Evolutionary conservation across 2,888 invertebrate genomes (phyloP).

Genomic region (Lithophane socia): DNA sequence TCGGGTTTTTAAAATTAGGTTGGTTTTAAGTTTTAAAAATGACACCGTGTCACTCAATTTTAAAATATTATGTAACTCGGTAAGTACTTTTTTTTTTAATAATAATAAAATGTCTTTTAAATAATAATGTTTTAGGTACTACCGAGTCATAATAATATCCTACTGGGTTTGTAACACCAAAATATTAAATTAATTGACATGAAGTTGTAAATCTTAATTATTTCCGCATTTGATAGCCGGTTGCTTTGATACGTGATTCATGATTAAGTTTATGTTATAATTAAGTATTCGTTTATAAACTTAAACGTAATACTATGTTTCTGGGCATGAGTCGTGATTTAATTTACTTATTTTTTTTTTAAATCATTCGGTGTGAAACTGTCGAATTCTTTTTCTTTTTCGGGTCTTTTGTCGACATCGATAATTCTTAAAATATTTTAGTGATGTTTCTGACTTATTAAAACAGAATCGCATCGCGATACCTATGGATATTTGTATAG

Average conservation of each 20-base stretch:
- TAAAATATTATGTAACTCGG: not conserved
- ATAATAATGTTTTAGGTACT: too few species aligned
- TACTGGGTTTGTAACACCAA: not conserved
- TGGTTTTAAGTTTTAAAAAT: not conserved
- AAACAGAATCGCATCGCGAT: not conserved
- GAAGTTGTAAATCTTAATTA: not conserved
- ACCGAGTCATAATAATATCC: not conserved
- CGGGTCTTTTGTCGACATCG: not conserved
- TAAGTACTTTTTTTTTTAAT: too few species aligned
- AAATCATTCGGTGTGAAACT: not conserved
- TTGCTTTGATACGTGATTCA: not conserved
- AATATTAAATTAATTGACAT: not conserved
- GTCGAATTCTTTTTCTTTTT: not conserved
- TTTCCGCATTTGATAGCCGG: constrained; percentile 23
- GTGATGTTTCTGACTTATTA: not conserved
- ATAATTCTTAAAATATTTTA: not conserved
- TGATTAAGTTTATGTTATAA: not conserved
- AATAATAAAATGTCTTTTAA: too few species aligned
- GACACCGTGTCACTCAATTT: not conserved
- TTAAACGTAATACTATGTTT: not conserved
- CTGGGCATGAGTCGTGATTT: too few species aligned
- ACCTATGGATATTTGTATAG: not conserved
- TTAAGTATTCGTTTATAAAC: not conserved
- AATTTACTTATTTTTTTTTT: not conserved
- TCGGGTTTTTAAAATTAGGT: too few species aligned